Evolutionary conservation across 2,888 invertebrate genomes (phyloP), one percentile per base, ranked within the genome.

Genomic region (Osmoderma eremita): DNA sequence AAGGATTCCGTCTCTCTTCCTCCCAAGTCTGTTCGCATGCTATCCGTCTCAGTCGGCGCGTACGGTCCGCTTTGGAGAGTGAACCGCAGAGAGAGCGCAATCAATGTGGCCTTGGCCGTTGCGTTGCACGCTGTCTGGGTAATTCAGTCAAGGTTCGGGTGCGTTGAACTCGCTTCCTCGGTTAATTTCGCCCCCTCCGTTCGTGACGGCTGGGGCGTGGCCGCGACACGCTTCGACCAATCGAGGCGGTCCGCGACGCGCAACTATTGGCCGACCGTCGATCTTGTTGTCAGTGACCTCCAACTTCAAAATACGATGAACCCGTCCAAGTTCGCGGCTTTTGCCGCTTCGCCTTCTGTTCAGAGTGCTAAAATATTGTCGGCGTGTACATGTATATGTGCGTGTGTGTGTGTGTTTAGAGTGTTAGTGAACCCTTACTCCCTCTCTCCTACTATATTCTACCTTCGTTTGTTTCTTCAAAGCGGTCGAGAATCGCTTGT

Each of bases 91-190:
- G 77, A 73, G 77, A 74, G 75, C 72, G 75, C 75, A 73, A 73
- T 72, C 76, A 74, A 73, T 70, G 69, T 76, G 76, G 77, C 74
- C 74, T 74, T 76, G 75, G 75, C 75, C 75, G 81, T 76, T 83
- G 81, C 82, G 83, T 77, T 79, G 80, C 79, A 84, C 90, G 81
- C 81, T 81, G 84, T 84, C 84, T 86, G 87, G 87, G 90, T 91
- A 88, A 91, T 88, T 91, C 90, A 90, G 90, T 90, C 90, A 91
- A 91, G 91, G 91, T 91, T 91, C 89, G 89, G 85, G 87, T 90
- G 88, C 90, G 89, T 89, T 90, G 91, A 90, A 90, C 90, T 88
- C 83, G 81, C 83, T 81, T 79, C 80, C 78, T 78, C 78, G 77
- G 72, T 73, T 71, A 58, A 49, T 53, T 74, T 71, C 76, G 75